Conservation (phyloP, 2,888 invertebrate genomes). For the Neoaliturus tenellus region DNA sequence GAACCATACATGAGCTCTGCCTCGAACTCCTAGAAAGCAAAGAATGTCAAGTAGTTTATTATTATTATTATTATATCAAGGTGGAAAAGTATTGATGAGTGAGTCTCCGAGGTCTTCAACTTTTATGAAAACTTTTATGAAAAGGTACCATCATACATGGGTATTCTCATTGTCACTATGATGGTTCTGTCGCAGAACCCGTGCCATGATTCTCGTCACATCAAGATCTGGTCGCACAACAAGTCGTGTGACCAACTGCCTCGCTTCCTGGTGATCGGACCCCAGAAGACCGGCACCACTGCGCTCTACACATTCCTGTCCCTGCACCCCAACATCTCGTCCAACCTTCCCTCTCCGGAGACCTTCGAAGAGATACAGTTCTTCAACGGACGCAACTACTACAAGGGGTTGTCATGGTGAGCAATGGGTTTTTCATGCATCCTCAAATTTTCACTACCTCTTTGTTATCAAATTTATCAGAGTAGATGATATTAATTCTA, state of each 20-base stretch:
- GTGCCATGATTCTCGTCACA: conserved; percentile 94
- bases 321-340: conserved; percentile 94
- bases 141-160: too few species aligned
- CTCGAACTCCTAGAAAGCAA: too few species aligned
- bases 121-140: too few species aligned
- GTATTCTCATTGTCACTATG: too few species aligned
- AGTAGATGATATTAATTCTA: too few species aligned
- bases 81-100: too few species aligned
- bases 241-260: conserved; percentile 96
- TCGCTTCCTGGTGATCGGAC: conserved; percentile 96
- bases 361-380: conserved; percentile 99
- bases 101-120: too few species aligned
- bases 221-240: conserved; percentile 95
- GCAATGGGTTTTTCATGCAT: conserved; percentile 69
- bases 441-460: too few species aligned
- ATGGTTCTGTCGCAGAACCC: conserved; percentile 87
- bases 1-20: too few species aligned
- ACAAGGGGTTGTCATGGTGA: conserved; percentile 96
- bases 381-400: conserved; percentile 98
- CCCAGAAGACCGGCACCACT: conserved; percentile 99
- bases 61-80: too few species aligned
- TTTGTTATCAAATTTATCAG: too few species aligned
- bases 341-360: conserved; percentile 92
- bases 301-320: conserved; percentile 97
- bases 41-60: too few species aligned